Percentiles rank a stretch among this genome's conserved stretches.
phyloP scores from a whole-genome alignment of 64 coral and sea anemone species.

The Montipora cactus region DNA sequence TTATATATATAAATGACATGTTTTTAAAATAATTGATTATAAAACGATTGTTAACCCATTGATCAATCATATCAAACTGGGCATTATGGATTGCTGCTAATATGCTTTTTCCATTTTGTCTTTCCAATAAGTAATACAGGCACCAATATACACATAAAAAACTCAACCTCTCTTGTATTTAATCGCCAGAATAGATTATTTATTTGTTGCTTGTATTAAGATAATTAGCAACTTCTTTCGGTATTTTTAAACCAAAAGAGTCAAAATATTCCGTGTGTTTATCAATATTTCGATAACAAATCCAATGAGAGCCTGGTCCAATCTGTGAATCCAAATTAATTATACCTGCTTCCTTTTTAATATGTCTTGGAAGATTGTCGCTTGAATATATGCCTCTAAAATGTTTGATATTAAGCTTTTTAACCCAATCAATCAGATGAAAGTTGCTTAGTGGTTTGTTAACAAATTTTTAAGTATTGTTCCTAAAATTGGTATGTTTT shows the following conservation, averaged over 20 bases:
- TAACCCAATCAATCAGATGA: no score
- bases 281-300: slow-evolving; percentile 30
- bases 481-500: no score
- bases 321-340: slow-evolving; percentile 24
- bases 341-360: slow-evolving; percentile 20
- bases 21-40: slow-evolving; percentile 17
- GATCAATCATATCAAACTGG: background rate
- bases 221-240: background rate
- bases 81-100: background rate
- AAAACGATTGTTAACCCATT: background rate
- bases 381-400: background rate
- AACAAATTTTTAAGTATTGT: no score
- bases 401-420: background rate
- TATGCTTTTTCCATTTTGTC: slow-evolving; percentile 9
- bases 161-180: slow-evolving; percentile 38
- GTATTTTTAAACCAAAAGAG: slow-evolving; percentile 32
- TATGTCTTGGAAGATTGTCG: background rate
- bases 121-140: background rate
- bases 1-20: background rate
- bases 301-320: slow-evolving; percentile 49
- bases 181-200: slow-evolving; percentile 5
- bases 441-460: no score
- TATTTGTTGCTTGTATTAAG: background rate
- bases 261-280: slow-evolving; percentile 46
- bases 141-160: slow-evolving; percentile 31